Conservation (phyloP, 2,888 invertebrate species). For the Balanococcus diminutus region DNA sequence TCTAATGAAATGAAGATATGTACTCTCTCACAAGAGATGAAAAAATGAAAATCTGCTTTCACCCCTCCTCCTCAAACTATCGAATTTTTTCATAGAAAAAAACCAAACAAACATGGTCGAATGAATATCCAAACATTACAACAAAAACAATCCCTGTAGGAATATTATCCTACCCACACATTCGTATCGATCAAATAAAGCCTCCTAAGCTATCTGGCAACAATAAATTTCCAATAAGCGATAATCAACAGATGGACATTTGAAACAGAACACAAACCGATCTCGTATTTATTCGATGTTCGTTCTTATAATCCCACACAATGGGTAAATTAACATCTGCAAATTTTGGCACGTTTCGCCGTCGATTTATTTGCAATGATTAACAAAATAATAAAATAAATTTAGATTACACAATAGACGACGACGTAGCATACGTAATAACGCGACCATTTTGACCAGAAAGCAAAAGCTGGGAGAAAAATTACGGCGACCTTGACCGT, state of each 20-base stretch:
- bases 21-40: too few relatives aligned
- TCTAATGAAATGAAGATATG: too few relatives aligned
- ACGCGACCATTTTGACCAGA: conserved; percentile 32
- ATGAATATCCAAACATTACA: neutral
- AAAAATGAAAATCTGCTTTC: too few relatives aligned
- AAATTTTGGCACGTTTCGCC: conserved; percentile 10
- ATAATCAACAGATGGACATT: conserved; percentile 10
- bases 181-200: neutral
- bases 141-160: neutral
- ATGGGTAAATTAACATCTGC: conserved; percentile 19
- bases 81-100: neutral
- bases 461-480: conserved; percentile 46
- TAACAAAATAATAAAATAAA: neutral
- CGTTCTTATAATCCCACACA: neutral
- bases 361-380: neutral
- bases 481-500: conserved; percentile 52
- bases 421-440: conserved; percentile 28
- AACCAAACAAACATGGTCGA: neutral
- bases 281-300: neutral
- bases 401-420: conserved; percentile 21
- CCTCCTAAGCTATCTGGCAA: neutral
- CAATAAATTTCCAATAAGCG: neutral
- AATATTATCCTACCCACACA: neutral
- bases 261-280: neutral
- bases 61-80: neutral